phyloP scores from a whole-genome alignment of 1,140 invertebrate genomes.

The Brevipalpus yothersi region DNA sequence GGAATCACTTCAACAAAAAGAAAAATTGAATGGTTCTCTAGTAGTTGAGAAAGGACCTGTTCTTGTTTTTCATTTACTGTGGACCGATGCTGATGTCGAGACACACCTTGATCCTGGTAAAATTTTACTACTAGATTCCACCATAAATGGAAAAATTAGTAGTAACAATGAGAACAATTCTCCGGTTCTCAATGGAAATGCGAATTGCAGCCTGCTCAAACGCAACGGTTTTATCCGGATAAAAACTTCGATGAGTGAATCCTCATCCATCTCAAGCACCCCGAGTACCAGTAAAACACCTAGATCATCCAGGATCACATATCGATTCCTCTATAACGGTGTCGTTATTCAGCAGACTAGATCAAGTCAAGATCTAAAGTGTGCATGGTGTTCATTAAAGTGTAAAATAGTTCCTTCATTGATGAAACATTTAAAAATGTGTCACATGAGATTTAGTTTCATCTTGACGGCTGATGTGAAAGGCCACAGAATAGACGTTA shows the following conservation, averaged over 20 bases:
- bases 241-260: constrained; percentile 4
- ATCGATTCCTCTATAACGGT: constrained; percentile 87
- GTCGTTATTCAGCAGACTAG: constrained; percentile 83
- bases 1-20: not conserved
- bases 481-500: constrained; percentile 72
- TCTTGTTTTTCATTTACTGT: constrained; percentile 53
- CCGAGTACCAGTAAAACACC: too few species aligned
- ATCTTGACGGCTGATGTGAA: constrained; percentile 57
- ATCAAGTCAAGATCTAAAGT: constrained; percentile 65
- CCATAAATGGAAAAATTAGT: not conserved
- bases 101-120: not conserved
- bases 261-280: constrained; percentile 23
- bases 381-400: constrained; percentile 81
- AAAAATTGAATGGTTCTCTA: constrained; percentile 16
- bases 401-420: constrained; percentile 63
- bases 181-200: not conserved
- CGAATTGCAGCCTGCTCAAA: not conserved
- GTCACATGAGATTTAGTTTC: constrained; percentile 77
- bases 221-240: not conserved
- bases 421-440: constrained; percentile 73
- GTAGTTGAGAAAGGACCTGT: constrained; percentile 37
- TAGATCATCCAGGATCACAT: constrained; percentile 31
- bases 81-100: constrained; percentile 29
- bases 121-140: not conserved
- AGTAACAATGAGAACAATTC: constrained; percentile 3